phyloP scores from a whole-genome alignment of 2,113 vertebrate genomes.

The Varanus komodoensis region DNA sequence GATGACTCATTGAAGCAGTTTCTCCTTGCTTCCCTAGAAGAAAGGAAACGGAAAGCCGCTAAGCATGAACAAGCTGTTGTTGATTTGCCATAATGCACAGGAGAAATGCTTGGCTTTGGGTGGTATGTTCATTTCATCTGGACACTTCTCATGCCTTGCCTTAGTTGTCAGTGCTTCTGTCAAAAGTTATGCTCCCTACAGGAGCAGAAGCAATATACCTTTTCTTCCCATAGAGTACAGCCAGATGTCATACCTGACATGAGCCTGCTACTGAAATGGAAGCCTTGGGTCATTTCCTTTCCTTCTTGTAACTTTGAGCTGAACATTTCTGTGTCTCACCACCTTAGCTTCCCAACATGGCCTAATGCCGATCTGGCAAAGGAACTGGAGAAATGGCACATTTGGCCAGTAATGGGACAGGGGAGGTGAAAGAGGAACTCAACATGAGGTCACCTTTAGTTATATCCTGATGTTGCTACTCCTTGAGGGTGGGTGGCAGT shows the following conservation, averaged over 20 bases:
- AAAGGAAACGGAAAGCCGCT: constrained; percentile 82
- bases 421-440: background rate
- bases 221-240: background rate
- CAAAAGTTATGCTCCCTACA: background rate
- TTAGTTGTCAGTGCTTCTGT: background rate
- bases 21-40: constrained; percentile 84
- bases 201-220: background rate
- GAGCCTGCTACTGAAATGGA: background rate
- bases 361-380: background rate
- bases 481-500: background rate
- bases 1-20: constrained; percentile 81
- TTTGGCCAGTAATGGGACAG: too few species aligned
- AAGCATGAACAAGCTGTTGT: constrained; percentile 75
- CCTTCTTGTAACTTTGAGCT: background rate
- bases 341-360: background rate
- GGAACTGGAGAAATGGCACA: background rate
- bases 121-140: background rate
- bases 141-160: too few species aligned
- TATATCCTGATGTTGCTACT: background rate
- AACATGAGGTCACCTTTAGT: background rate
- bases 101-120: constrained; percentile 54
- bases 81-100: constrained; percentile 54
- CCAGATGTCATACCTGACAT: background rate
- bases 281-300: background rate
- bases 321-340: background rate